Conservation (phyloP, 2,113 vertebrate genomes). For the Atherinomorus stipes region DNA sequence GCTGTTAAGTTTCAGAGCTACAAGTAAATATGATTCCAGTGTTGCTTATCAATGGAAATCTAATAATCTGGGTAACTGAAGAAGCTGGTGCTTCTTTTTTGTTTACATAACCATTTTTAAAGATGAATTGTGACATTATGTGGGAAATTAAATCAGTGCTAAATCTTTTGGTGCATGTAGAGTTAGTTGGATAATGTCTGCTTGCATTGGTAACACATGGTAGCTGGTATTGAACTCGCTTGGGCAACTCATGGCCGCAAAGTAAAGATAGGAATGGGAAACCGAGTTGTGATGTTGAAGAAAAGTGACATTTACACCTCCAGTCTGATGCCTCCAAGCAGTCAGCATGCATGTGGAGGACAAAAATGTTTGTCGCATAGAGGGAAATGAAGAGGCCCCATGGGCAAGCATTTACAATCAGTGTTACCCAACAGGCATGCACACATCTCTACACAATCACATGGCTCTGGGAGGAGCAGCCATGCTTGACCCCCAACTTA, state of each 20-base stretch:
- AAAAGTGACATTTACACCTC: slow-evolving; percentile 67
- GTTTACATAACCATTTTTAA: slow-evolving; percentile 7
- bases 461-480: slow-evolving; percentile 42
- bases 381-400: slow-evolving; percentile 45
- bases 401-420: slow-evolving; percentile 64
- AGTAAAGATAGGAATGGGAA: slow-evolving; percentile 51
- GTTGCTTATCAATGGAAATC: background rate
- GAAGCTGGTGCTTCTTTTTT: slow-evolving; percentile 7
- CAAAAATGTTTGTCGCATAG: slow-evolving; percentile 47
- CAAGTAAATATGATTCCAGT: slow-evolving; percentile 17
- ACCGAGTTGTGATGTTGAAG: slow-evolving; percentile 58
- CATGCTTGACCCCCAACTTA: slow-evolving; percentile 62
- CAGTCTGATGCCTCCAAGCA: slow-evolving; percentile 50
- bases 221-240: slow-evolving; percentile 43
- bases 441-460: slow-evolving; percentile 46
- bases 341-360: slow-evolving; percentile 56
- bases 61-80: slow-evolving; percentile 1
- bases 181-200: slow-evolving; percentile 50
- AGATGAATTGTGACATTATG: slow-evolving; percentile 34
- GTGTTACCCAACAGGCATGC: slow-evolving; percentile 45
- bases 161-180: slow-evolving; percentile 41
- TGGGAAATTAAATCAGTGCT: slow-evolving; percentile 32
- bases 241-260: slow-evolving; percentile 42
- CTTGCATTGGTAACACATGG: slow-evolving; percentile 61
- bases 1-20: slow-evolving; percentile 5